Evolutionary conservation across 2,888 invertebrate species (phyloP), one percentile per base, ranked within the genome.

Genomic region (Ctenicera cuprea): DNA sequence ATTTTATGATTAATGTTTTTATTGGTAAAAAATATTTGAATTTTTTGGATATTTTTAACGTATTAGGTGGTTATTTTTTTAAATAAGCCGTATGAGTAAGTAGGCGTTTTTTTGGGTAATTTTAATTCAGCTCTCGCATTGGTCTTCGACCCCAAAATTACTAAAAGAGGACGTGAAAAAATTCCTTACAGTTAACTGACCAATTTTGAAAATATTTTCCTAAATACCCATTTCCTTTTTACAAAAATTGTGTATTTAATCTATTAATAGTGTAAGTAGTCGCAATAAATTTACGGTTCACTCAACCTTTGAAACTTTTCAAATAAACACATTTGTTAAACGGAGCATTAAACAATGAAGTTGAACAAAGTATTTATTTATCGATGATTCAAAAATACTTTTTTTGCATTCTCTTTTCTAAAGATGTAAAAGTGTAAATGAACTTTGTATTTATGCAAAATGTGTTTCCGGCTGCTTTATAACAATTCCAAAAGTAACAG

Each of bases 381-480:
- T 16, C 16, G 48, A 18, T 16, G 16, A 11, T 48, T 48, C 3
- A 48, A 48, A 48, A 48, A 48, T 48, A 18, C 18, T 26, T 26
- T 33, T 33, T 33, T 16, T 48, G 48, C 18, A 48, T 16, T 48
- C 20, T 11, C 48, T 18, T 11, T 14, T 48, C 18, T 14, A 18
- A 43, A 43, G 16, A 43, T 16, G 14, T 33, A 33, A 18, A 48
- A 48, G 48, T 48, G 48, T 48, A 48, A 64, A 64, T 16, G 45
- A 64, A 48, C 64, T 26, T 48, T 64, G 7, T 64, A 64, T 64
- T 64, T 64, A 48, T 43, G 64, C 63, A 22, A 45, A 45, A 45
- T n/a, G n/a, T n/a, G 33, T 64, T 64, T 64, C 64, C 64, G 30
- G 48, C 12, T 30, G 30, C 14, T 16, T 22, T 45, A 9, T 9